These are phyloP conservation scores for Zhuqinia jingwanae DNA, from an alignment of 2,888 invertebrate species.

Conservation along the genomic window DNA sequence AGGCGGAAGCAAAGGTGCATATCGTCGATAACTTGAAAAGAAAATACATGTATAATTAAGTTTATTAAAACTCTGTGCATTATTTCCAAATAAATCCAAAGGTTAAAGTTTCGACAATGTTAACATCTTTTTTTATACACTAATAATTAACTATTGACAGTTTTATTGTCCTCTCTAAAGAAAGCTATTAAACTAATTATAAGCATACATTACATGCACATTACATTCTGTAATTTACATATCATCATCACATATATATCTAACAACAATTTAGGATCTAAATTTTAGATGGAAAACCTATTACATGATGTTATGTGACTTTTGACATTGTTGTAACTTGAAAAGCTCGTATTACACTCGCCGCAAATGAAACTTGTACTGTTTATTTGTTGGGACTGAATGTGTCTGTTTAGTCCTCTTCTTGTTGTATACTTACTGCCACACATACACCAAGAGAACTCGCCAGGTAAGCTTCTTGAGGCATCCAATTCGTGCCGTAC, in stretches of 20 bases:
- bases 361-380: not conserved
- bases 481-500: not conserved
- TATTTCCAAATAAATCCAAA: too few relatives aligned
- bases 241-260: constrained; percentile 5
- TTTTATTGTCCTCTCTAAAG: too few relatives aligned
- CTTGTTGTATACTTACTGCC: not conserved
- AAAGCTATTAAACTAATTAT: not conserved
- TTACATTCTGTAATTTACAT: too few relatives aligned
- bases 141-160: too few relatives aligned
- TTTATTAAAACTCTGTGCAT: too few relatives aligned
- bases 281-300: too few relatives aligned
- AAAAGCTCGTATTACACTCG: not conserved
- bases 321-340: not conserved
- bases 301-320: not conserved
- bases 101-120: too few relatives aligned
- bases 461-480: not conserved
- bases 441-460: not conserved
- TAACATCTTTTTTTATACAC: too few relatives aligned
- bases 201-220: not conserved
- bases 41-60: too few relatives aligned
- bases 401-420: not conserved
- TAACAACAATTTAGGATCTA: too few relatives aligned
- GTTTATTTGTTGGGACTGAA: not conserved
- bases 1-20: too few relatives aligned
- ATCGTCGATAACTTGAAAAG: constrained; percentile 3